A percentile compares a stretch with the other conserved stretches of the same genome.
Conservation (phyloP, 2,797 vertebrate species). For the Periparus ater region DNA sequence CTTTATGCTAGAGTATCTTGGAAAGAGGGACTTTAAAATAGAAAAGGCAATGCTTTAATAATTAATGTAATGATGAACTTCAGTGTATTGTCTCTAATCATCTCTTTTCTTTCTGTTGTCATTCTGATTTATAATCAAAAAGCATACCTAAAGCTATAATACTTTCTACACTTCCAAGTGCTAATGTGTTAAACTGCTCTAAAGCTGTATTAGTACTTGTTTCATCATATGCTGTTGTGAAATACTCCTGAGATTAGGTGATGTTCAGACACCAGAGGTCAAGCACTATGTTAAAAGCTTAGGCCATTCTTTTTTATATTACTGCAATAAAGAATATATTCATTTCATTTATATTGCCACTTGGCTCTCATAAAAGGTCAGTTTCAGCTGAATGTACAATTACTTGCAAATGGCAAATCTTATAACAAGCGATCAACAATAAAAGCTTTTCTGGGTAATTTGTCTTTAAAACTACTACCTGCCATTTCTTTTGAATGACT, state of each 20-base stretch:
- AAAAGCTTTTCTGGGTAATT: conserved; percentile 69
- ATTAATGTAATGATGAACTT: not conserved
- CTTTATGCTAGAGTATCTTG: not conserved
- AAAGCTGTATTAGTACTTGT: conserved; percentile 46
- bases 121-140: conserved; percentile 19
- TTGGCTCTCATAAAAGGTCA: conserved; percentile 74
- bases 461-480: conserved; percentile 66
- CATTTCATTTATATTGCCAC: conserved; percentile 71
- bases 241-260: conserved; percentile 56
- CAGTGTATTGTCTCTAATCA: not conserved
- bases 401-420: conserved; percentile 70
- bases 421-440: conserved; percentile 71
- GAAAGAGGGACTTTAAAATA: not conserved
- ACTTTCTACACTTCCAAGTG: conserved; percentile 46
- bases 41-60: not conserved
- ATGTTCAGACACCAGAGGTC: conserved; percentile 66
- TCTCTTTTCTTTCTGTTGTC: not conserved
- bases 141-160: conserved; percentile 13
- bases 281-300: conserved; percentile 71
- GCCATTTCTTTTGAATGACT: conserved; percentile 63
- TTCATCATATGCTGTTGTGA: conserved; percentile 46
- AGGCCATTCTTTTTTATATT: conserved; percentile 74
- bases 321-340: conserved; percentile 75
- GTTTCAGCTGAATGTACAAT: conserved; percentile 72
- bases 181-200: conserved; percentile 56